Base-by-base conservation (phyloP, 2,888 invertebrate genomes). In the Phorcus lineatus region DNA sequence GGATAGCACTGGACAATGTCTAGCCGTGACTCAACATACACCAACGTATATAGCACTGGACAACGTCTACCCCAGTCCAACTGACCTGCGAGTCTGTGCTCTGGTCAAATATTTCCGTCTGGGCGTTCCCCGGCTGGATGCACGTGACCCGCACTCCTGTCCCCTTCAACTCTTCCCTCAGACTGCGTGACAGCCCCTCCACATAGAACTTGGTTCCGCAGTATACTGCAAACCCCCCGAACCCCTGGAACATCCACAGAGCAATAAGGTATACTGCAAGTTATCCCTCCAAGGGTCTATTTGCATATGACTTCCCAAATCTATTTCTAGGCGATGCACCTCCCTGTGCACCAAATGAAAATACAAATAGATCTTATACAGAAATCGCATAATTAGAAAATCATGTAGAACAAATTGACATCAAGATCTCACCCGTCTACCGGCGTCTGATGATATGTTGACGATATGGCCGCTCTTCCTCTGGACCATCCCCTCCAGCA, bases 151-250 rank as follows among this genome's bases (percentile, higher is more conserved):
- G 89, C 76, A 94, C 85, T 28, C 91, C 91, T 62, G 86, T 84
- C 22, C 89, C 88, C 19, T 88, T 87, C 79, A 94, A 84, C 82
- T 94, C 94, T 36, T 88, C 88, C 24, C 94, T 86, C 82, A 94
- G 81, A 6, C 91, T 93, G 80, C 92, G 91, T 0, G 93, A 92
- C 79, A 93, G 82, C 11, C 93, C 93, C 81, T 94, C 93, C 62
- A 94, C 88, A 84, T 93, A 94, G 86, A 93, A 93, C 86, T 94
- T 94, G 67, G 93, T 92, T 16, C 93, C 94, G 11, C 92, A 92
- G 84, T 94, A 94, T 19, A 93, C 93, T 52, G 93, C 93, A 28
- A 93, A 86, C 0, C 93, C 93, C 40, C 93, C 87, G 82, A 93
- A 91, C 0, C 93, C 91, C 92, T 92, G 86, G 0, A 80, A 82